Evolutionary conservation across 2,797 vertebrate genomes (phyloP).

Genomic region (Psittacula derbiana): DNA sequence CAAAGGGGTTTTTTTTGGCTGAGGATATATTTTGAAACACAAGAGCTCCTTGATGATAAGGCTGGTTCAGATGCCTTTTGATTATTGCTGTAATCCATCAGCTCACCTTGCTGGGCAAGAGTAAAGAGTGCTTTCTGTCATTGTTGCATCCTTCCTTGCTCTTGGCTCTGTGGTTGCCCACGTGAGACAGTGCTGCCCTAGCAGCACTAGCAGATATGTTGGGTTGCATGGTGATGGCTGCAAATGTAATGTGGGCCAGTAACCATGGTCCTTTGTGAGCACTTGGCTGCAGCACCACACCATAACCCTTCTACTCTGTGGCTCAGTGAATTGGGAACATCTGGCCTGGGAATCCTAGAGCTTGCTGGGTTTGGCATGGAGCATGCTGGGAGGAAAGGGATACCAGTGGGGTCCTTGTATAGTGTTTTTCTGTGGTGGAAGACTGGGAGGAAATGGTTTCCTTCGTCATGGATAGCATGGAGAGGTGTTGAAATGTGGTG

Average conservation of each 20-base stretch:
- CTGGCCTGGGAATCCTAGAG: neutral
- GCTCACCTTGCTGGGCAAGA: neutral
- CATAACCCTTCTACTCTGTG: neutral
- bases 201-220: neutral
- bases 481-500: fast-evolving
- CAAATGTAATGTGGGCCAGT: neutral
- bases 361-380: neutral
- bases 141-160: neutral
- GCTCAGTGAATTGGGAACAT: neutral
- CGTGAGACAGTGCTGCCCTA: neutral
- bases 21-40: neutral
- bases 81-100: neutral
- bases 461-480: neutral
- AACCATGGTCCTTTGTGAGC: neutral
- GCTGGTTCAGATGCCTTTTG: neutral
- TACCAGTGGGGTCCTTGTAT: neutral
- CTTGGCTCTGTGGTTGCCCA: neutral
- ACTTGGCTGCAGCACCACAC: fast-evolving
- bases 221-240: neutral
- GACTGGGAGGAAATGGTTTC: fast-evolving
- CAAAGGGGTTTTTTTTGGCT: neutral
- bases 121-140: neutral
- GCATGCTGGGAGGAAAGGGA: neutral
- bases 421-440: neutral
- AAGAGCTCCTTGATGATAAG: neutral